A percentile compares a stretch with the other conserved stretches of the same genome.
Evolutionary conservation across 1,140 invertebrate species (phyloP).

Genomic region (Trypoxylus dichotomus): DNA sequence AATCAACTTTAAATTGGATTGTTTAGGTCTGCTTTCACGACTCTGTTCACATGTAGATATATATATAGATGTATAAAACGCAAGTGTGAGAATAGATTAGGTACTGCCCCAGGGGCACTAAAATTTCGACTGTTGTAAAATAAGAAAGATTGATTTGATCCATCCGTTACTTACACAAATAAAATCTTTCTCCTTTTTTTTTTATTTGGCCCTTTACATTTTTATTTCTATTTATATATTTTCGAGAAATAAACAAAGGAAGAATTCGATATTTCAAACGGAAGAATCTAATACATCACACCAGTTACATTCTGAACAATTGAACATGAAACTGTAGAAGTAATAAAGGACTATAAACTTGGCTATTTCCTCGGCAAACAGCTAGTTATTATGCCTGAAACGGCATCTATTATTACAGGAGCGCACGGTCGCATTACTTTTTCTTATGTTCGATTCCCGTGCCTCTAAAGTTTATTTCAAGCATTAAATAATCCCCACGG

Average conservation of each 20-base stretch:
- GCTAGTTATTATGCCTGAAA: not conserved
- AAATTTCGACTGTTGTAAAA: slow-evolving; percentile 16
- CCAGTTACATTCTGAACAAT: slow-evolving; percentile 22
- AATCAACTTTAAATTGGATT: slow-evolving; percentile 37
- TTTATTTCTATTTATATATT: no score
- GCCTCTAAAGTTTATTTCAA: not conserved
- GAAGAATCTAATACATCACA: not conserved
- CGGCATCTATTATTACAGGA: not conserved
- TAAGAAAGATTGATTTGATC: not conserved
- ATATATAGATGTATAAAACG: not conserved
- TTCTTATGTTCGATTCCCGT: not conserved
- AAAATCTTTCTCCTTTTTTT: not conserved
- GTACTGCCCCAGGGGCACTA: slow-evolving; percentile 39
- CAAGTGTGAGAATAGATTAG: slow-evolving; percentile 42
- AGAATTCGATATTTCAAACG: not conserved
- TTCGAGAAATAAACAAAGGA: not conserved
- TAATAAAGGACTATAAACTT: slow-evolving; percentile 15
- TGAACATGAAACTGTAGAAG: slow-evolving; percentile 18
- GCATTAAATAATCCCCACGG: not conserved
- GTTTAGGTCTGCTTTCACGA: slow-evolving; percentile 27
- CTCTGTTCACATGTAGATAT: not conserved
- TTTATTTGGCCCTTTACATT: no score
- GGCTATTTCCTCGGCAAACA: not conserved
- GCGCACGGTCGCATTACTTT: not conserved
- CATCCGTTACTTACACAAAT: not conserved